Conservation (phyloP, 2,797 vertebrate species). For the Spinibarbus caldwelli region DNA sequence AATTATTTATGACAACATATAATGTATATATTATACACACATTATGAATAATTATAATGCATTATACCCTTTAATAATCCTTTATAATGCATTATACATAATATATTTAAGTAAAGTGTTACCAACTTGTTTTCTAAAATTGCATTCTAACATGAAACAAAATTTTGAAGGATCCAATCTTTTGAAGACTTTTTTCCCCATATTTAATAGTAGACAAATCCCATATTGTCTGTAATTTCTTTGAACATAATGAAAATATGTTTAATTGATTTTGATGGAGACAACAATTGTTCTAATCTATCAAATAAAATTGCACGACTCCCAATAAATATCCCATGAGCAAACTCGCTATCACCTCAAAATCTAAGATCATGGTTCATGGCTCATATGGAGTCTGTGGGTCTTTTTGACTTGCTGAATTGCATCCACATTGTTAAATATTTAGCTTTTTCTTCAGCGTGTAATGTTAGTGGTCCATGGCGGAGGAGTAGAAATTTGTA, state of each 20-base stretch:
- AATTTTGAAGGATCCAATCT: too few species aligned
- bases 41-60: too few species aligned
- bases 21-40: too few species aligned
- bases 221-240: neutral
- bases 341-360: neutral
- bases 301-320: neutral
- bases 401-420: neutral
- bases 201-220: neutral
- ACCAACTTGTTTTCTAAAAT: too few species aligned
- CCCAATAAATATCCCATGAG: neutral
- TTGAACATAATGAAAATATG: neutral
- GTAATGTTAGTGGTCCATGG: conserved; percentile 18
- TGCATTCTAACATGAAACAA: too few species aligned
- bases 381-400: neutral
- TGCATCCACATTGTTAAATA: neutral
- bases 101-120: too few species aligned
- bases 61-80: too few species aligned
- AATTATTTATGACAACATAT: too few species aligned
- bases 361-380: neutral
- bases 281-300: neutral
- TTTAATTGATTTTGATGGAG: neutral
- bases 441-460: neutral
- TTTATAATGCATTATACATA: too few species aligned
- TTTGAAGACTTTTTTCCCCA: too few species aligned
- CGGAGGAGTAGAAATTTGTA: conserved; percentile 5